Evolutionary conservation across 1,140 invertebrate genomes (phyloP).

Genomic region (Leguminivora glycinivorella): DNA sequence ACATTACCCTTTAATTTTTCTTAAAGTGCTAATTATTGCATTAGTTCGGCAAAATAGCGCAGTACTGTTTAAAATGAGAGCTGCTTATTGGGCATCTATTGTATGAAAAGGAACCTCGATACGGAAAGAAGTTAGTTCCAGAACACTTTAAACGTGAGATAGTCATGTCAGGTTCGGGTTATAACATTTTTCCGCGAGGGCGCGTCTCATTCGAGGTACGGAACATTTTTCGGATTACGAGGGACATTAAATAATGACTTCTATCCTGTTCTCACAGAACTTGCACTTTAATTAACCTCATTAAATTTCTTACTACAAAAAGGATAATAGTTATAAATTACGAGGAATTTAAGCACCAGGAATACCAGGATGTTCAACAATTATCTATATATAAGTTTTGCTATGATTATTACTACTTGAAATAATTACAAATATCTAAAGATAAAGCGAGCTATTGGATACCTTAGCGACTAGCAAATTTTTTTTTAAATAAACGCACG

Average conservation of each 20-base stretch:
- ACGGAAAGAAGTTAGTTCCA: too few relatives aligned
- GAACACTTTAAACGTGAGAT: background rate
- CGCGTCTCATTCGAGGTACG: background rate
- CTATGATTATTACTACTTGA: background rate
- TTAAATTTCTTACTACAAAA: conserved; percentile 21
- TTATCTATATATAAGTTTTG: background rate
- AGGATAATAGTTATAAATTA: background rate
- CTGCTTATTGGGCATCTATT: too few relatives aligned
- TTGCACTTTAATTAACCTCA: conserved; percentile 26
- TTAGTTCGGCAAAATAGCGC: too few relatives aligned
- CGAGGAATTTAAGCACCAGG: background rate
- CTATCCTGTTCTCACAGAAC: conserved; percentile 23
- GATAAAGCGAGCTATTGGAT: background rate
- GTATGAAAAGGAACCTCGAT: too few relatives aligned
- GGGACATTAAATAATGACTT: conserved; percentile 7
- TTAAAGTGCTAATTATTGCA: too few relatives aligned
- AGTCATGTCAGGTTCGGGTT: background rate
- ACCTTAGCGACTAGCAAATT: background rate
- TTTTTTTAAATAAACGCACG: too few relatives aligned
- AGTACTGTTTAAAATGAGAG: too few relatives aligned
- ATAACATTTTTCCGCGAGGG: background rate
- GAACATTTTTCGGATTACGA: background rate
- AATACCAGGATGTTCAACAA: background rate
- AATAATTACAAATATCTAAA: background rate
- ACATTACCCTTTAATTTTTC: too few relatives aligned